Base-by-base conservation (phyloP, 2,888 invertebrate species). In the Geotrupes spiniger region DNA sequence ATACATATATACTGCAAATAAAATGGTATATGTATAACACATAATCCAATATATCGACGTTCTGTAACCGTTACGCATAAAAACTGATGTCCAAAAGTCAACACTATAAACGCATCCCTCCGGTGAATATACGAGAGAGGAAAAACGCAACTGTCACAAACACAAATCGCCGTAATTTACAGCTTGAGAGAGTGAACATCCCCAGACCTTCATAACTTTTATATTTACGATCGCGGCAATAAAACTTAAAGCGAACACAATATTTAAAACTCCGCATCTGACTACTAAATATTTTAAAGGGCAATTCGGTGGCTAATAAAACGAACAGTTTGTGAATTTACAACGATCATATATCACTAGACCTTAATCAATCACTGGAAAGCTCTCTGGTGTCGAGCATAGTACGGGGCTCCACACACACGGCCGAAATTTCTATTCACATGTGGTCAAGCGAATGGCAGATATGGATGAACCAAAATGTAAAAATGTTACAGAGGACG, bases 401-500 rank as follows among this genome's bases (percentile, higher is more conserved):
- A 41, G 40, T 36, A 41, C 15, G 17, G 31, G 31, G 40, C 40
- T 15, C 33, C 36, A 33, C 28, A 41, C 53, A 54, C 49, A 44
- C 49, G 50, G 51, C 47, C 46, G 56, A 57, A 49, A 41, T 52
- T 56, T 58, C 65, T 62, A 63, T 68, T 66, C 62, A 64, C 62
- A 63, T 62, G 65, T 66, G 67, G 65, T 63, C 67, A 63, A 66
- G 61, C 65, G 64, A 63, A 59, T 65, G 64, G 64, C 64, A 64
- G 63, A 63, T 64, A 64, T 62, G 63, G 64, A 65, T 65, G 62
- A 59, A 37, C 47, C 44, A 50, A 57, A 49, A 41, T 47, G 42
- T 37, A 48, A 48, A 48, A 38, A 10, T 42, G 25, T 36, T 39
- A 42, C 39, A 51, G 47, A 50, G 51, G 46, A 52, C 49, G 52